Evolutionary conservation across 2,113 vertebrate species (phyloP), one percentile per base, ranked within the genome.

Genomic region (Arvicanthis niloticus): DNA sequence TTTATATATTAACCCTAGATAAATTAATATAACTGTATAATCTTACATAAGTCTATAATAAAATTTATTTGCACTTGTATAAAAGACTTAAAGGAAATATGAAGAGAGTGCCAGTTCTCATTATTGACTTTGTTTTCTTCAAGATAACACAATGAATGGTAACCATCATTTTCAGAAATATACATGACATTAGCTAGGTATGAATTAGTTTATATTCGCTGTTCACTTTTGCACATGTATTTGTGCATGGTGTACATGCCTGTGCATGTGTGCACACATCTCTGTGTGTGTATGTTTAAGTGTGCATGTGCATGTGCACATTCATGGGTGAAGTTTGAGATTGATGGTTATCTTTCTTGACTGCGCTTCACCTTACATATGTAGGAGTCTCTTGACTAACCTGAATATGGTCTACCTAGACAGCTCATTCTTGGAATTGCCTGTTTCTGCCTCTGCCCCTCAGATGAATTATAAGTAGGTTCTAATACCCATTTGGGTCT

Each of bases 51-150:
- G 76, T 89, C 22, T 45, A 53, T 72, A 16, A 91, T 31, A 68
- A 93, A 51, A 53, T 91, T 37, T 87, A 67, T 31, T 86, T 81
- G 67, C 2, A 93, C 68, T 91, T 70, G 53, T 56, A 67, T 84
- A 80, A 75, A 81, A 68, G 15, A 92, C 21, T 53, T 73, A 5
- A 92, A 90, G 70, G 2, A 65, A 90, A 85, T 78, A 84, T 48
- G 12, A 42, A 17, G 11, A 2, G 1, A 48, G 29, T n/a, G 13
- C 8, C 16, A 88, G 73, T 13, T 65, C 56, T 67, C 62, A 81
- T 45, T 45, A 86, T 80, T 60, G 75, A 76, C 78, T 96, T 87
- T 91, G 37, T 40, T 37, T 42, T 89, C 4, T 89, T 96, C 70
- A 95, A 96, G n/a, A 91, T 24, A 72, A 19, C 53, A 7, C 29